Evolutionary conservation across 2,797 vertebrate genomes (phyloP), one percentile per base, ranked within the genome.

Genomic region (Anabacerthia variegaticeps): DNA sequence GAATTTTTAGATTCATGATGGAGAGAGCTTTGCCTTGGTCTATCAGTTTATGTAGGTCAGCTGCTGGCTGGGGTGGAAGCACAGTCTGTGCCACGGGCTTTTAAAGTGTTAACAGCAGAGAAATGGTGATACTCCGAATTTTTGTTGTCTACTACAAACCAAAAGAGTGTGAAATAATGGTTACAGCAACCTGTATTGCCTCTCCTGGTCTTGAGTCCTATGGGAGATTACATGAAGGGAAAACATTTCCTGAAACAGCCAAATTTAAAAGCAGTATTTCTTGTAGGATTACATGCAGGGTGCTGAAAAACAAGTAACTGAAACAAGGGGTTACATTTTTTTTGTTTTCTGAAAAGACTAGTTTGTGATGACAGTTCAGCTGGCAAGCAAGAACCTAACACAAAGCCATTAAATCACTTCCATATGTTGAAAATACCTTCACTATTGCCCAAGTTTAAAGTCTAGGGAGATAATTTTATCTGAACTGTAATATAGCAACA

Each of bases 401-500:
- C 12, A 68, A 85, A 77, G 32, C n/a, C 12, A 32, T 46, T 34
- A 49, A 44, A 41, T 51, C 15, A 18, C 20, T 56, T 71, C 7
- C 4, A 3, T 12, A 11, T 43, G 14, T 68, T 62, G 18, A 69
- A 75, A 73, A 66, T 21, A 43, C 4, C 12, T 72, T 61, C 28
- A 39, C 36, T 63, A 58, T 8, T 43, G 22, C 20, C 11, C 14
- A 52, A 43, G 24, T 54, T 72, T 27, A 55, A 44, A 39, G 18
- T 27, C 30, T 36, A 59, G 28, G 18, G 18, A 69, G 16, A 5
- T 11, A 88, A 77, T 7, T 24, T 56, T 13, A 86, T 9, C 28
- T 88, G 54, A 18, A 23, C 15, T 68, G 32, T 11, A 36, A 27
- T 22, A 46, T 0, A 41, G 3, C 0, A 8, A 28, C 1, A 1